Conservation (phyloP, 2,113 vertebrate species). For the Gallinago paraguaiae region DNA sequence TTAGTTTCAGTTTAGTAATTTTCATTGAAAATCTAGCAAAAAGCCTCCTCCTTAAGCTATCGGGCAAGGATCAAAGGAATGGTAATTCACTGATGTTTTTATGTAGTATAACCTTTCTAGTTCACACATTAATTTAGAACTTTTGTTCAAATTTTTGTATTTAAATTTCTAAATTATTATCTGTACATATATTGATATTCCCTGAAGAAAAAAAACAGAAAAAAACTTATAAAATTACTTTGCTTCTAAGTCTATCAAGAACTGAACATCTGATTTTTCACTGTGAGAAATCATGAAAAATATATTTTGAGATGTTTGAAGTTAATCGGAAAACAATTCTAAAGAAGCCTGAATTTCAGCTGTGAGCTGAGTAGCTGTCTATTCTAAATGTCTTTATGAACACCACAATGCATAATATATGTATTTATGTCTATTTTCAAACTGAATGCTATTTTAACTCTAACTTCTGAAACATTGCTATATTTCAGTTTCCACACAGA, state of each 20-base stretch:
- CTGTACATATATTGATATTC: background rate
- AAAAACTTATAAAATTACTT: background rate
- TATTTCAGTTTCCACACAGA: background rate
- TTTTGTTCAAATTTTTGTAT: background rate
- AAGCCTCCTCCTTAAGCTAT: background rate
- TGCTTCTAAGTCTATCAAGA: background rate
- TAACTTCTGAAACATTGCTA: background rate
- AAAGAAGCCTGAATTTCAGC: background rate
- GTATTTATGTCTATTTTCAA: background rate
- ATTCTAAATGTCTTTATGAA: background rate
- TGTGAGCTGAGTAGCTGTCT: background rate
- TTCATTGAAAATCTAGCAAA: background rate
- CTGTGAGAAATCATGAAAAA: background rate
- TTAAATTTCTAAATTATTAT: background rate
- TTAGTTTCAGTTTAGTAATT: background rate
- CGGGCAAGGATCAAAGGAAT: background rate
- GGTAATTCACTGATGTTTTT: background rate
- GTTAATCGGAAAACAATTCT: background rate
- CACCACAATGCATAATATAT: background rate
- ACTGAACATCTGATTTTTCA: background rate
- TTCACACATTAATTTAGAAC: background rate
- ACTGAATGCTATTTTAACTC: background rate
- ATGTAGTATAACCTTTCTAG: background rate
- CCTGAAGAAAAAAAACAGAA: background rate
- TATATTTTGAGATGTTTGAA: background rate